A percentile compares a stretch with the other conserved stretches of the same genome.
Evolutionary conservation across 2,888 invertebrate genomes (phyloP).

Genomic region (Lasioglossum vierecki): DNA sequence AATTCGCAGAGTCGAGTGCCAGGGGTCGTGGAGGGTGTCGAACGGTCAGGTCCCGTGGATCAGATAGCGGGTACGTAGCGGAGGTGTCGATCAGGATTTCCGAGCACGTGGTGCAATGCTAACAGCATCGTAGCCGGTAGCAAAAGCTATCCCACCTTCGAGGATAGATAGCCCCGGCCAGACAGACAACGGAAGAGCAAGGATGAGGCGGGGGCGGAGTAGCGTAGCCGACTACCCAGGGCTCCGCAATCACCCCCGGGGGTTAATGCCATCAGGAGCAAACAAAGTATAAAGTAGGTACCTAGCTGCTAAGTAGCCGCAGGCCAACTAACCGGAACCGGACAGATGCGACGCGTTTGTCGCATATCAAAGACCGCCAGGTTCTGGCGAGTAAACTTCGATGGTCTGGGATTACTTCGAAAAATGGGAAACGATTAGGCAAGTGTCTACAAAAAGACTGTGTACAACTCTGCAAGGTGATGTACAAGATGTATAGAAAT

Average conservation of each 20-base stretch:
- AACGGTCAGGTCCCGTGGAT: slow-evolving; percentile 64
- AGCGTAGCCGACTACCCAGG: slow-evolving; percentile 62
- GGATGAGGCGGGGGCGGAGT: slow-evolving; percentile 22
- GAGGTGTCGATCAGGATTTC: slow-evolving; percentile 79
- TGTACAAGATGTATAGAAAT: background rate
- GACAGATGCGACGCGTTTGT: slow-evolving; percentile 67
- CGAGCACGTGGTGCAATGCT: slow-evolving; percentile 81
- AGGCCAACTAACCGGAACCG: slow-evolving; percentile 78
- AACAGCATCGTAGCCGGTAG: slow-evolving; percentile 76
- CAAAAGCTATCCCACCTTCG: slow-evolving; percentile 69
- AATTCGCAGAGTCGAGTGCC: slow-evolving; percentile 54
- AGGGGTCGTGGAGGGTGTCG: slow-evolving; percentile 52
- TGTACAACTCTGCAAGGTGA: background rate
- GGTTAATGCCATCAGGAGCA: slow-evolving; percentile 81
- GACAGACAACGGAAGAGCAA: slow-evolving; percentile 54
- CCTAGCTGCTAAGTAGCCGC: slow-evolving; percentile 78
- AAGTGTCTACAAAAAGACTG: background rate
- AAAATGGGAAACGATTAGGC: background rate
- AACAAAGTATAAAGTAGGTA: slow-evolving; percentile 82
- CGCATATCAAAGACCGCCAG: slow-evolving; percentile 74
- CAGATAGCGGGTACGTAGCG: slow-evolving; percentile 73
- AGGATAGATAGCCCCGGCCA: slow-evolving; percentile 65
- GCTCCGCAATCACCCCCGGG: slow-evolving; percentile 79
- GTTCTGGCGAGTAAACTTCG: background rate
- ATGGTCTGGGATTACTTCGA: background rate